Percentiles rank a stretch among this genome's conserved stretches.
Conservation (phyloP, 2,113 vertebrate species). For the Caranx ignobilis region DNA sequence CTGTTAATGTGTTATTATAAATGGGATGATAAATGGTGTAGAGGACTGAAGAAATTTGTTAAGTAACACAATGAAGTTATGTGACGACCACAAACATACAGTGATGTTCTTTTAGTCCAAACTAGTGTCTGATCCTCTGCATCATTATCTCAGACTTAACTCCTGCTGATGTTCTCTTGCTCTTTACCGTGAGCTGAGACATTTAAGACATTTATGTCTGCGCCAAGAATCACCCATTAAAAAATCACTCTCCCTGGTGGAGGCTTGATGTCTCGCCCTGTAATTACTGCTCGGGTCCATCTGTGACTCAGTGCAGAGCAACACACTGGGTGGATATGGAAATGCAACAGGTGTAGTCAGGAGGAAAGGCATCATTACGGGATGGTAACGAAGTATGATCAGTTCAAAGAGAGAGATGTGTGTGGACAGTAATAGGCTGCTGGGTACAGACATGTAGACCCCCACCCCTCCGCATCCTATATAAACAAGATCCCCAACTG, state of each 20-base stretch:
- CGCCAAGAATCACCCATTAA: conserved; percentile 35
- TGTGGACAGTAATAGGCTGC: not conserved
- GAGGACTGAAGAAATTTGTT: not conserved
- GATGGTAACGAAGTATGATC: not conserved
- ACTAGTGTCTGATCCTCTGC: not conserved
- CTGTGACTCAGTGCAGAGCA: conserved; percentile 57
- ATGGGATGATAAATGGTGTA: not conserved
- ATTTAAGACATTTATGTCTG: conserved; percentile 39
- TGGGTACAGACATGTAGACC: not conserved
- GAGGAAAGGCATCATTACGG: conserved; percentile 1
- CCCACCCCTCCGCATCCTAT: not conserved
- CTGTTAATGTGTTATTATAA: not conserved
- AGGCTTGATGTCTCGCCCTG: conserved; percentile 22
- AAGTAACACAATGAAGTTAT: not conserved
- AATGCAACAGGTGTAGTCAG: conserved; percentile 44
- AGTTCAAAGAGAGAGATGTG: conserved; percentile 9
- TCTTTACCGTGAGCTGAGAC: conserved; percentile 8
- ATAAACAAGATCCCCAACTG: not conserved
- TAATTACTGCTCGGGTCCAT: conserved; percentile 22
- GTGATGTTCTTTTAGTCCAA: not conserved
- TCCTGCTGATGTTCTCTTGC: conserved; percentile 10
- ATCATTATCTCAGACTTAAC: conserved; percentile 21
- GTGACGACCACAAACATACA: not conserved
- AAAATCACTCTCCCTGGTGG: conserved; percentile 32
- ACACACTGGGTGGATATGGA: conserved; percentile 32